Evolutionary conservation across 23 tunicate species (phyloP), one percentile per base, ranked within the genome.

Genomic region (Styela plicata): DNA sequence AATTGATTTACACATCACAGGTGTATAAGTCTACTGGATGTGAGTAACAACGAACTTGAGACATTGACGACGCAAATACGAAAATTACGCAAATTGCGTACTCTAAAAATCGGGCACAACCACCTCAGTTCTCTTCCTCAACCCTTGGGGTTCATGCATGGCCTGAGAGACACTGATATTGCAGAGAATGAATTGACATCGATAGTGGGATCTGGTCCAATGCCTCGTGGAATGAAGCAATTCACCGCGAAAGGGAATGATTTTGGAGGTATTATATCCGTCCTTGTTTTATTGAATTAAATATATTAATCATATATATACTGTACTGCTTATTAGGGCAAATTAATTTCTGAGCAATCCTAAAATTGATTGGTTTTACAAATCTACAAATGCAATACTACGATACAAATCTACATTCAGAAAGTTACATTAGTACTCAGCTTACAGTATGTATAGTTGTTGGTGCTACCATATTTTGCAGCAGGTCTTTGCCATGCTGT

Each of bases 21-120:
- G 30, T 90, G 86, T 3, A 82, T 91, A 2, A 73, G 83, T 31
- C 34, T 52, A 10, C 69, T 93, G 32, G 89, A 93, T 53, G 86
- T 93, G 66, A 88, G 86, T 84, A 85, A 88, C 67, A 93, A 93
- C 79, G 94, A 93, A 63, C 63, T 93, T n/a, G 71, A 77, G 37
- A 63, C 84, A 13, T 81, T 93, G 10, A 83, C 83, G 24, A 80
- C 85, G 2, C 90, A 91, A 70, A 52, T 93, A 19, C 70, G 98
- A 18, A 79, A 78, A 68, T 82, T 93, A 30, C 85, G 93, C 18
- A 85, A 64, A 25, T 79, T 93, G 78, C 65, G 63, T 69, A 73
- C 93, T 25, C 76, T 93, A 1, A 85, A 88, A 21, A 89, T 70
- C 20, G 86, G 79, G 63, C 76, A 88, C 34, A 93, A 93, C 64